Base-by-base conservation (phyloP, 2,888 invertebrate genomes). In the Drosophila quasianomalipes region DNA sequence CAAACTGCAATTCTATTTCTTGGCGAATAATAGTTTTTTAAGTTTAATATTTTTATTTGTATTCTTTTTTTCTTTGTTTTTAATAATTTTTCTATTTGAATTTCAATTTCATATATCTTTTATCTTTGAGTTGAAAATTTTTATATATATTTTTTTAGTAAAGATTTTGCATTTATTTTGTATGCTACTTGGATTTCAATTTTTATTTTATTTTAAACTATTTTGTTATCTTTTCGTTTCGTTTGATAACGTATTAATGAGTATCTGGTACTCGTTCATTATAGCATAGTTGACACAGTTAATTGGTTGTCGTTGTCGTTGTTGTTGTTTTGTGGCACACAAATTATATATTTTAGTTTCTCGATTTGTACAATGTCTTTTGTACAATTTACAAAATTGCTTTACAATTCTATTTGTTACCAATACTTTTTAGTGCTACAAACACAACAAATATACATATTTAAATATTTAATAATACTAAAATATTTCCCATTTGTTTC, bases 261-360 rank as follows among this genome's bases (percentile, higher is more conserved):
- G 55, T 74, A 74, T 66, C 19, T 55, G 0, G 0, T 9, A 49
- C 19, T 53, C 53, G 28, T 10, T 12, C 33, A 16, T 1, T 37
- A 22, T 12, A 9, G 33, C 31, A 4, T n/a, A 39, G 33, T 22
- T 70, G 35, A 2, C 41, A 51, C 51, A 63, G 22, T 60, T 64
- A 60, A 73, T 76, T 67, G 53, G 28, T 52, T 59, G 39, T 39
- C 30, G 41, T 58, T 51, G 41, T 49, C n/a, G 28, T 44, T 22
- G 12, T 54, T 62, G 33, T 51, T 39, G 31, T 22, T 44, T 5
- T 31, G 30, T 28, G 28, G 59, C 54, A 60, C 62, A 59, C 63
- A 76, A 77, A 76, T 76, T 67, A 67, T 77, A 63, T 62, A 77
- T 60, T 76, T 76, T 53, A 70, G 53, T 60, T 68, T 39, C 26